Base-by-base conservation (phyloP, 1,140 invertebrate species). In the Drusus annulatus region DNA sequence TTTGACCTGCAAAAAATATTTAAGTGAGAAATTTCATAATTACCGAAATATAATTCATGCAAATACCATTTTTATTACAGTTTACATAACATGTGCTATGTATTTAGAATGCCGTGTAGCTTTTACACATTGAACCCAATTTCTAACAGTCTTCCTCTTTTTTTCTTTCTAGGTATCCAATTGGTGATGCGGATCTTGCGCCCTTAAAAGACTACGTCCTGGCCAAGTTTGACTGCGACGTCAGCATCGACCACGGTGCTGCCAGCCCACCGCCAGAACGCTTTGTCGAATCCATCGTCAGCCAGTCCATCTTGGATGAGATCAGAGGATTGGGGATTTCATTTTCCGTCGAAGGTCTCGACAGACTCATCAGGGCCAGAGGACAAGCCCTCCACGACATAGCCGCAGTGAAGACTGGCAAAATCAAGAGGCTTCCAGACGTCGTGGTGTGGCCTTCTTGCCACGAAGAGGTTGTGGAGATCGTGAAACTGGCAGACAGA, bases 301-400 rank as follows among this genome's bases (percentile, higher is more conserved):
- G 91, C 8, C 85, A 91, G 80, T 87, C 91, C 31, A 93, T 97
- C 80, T 54, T 94, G 21, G 86, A 93, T 13, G 91, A 91, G 25
- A 84, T 98, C 13, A 87, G 90, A 71, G 84, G 87, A 13, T 86
- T 92, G 16, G 88, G 92, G 4, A 92, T 99, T 52, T 90, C 93
- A 0, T 92, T 93, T 85, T 98, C 97, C 0, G 88, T 92, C 60
- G 93, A 96, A 25, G 95, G 94, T 0, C 90, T 96, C 65, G 97
- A 99, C 86, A 91, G 98, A 73, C 86, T 99, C 19, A 93, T 98
- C 76, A 91, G 98, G 65, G 94, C 96, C n/a, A 98, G 99, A 88
- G 98, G 98, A 6, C 97, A 99, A 86, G 98, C 98, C 0, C 87
- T 99, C 10, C 93, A 96, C 83, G 98, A 99, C 86, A 96, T 99